Evolutionary conservation across 2,888 invertebrate genomes (phyloP), one percentile per base, ranked within the genome.

Genomic region (Lithophane semibrunnea): DNA sequence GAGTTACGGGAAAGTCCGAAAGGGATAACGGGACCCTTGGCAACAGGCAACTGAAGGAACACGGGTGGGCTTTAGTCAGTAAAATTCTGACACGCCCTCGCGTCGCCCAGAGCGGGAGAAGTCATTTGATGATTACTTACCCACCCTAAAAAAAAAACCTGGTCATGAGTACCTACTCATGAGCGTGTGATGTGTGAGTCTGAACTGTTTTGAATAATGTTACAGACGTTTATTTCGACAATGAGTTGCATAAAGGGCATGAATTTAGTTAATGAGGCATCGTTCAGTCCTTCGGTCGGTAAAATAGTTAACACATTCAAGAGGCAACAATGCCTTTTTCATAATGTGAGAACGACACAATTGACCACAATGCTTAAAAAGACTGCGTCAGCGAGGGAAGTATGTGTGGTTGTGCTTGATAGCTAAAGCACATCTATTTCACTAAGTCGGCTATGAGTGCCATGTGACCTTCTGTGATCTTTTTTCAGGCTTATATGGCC

Each of bases 321-420:
- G 16, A 37, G 29, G 1, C n/a, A 60, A 60, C 10, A 78, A 60
- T 54, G n/a, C 16, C 18, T 60, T 21, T 52, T 44, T 60, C 24
- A 58, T 65, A 58, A 66, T 77, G 24, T 60, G 58, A 67, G 29
- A 77, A 42, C 24, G 37, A 21, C 16, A 54, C 24, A 37, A 52
- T 79, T 71, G 47, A 60, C 61, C 49, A 69, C 44, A 52, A n/a
- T 52, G 18, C n/a, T 44, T 9, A 24, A 21, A 16, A 37, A 37
- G 47, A 24, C 24, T 37, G 29, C 52, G 12, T 52, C 7, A 3
- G 42, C 2, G 37, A n/a, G 24, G 9, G 12, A 16, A 65, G 12
- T 47, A 37, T 21, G n/a, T 42, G 7, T 21, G 24, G 8, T 2
- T 29, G 13, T 44, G 37, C 37, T 37, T 37, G 21, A 13, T 24